Evolutionary conservation across 2,113 vertebrate species (phyloP), one percentile per base, ranked within the genome.

Genomic region (Micronycteris hirsuta): DNA sequence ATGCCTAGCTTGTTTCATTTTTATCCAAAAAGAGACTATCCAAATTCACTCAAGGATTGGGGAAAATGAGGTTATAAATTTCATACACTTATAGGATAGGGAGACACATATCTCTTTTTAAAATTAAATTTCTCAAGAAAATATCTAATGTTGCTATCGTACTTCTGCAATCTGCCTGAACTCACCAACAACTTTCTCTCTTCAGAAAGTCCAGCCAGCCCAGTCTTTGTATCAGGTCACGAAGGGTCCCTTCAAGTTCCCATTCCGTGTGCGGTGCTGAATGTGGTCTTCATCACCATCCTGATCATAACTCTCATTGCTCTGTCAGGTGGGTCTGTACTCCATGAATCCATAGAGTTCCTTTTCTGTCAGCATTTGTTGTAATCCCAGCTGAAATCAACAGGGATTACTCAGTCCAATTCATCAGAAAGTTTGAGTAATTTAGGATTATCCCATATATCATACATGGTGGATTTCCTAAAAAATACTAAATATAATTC

Each of bases 171-270:
- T 43, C 20, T 49, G 16, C 33, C 33, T 77, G 47, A 94, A 41
- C 33, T 92, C 49, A 85, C 41, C 24, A 17, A 4, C 49, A 19
- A 2, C 65, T 80, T 28, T 94, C 49, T 97, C 11, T 43, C 33
- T 95, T 26, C 96, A 98, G 97, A 7, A 10, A 26, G 31, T 5
- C 24, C 43, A 10, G 9, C 31, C 31, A 56, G 45, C 7, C 4
- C 73, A 47, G 63, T 19, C n/a, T 96, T 91, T 49, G 38, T 47
- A 63, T 26, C 61, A 4, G 7, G 76, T 36, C 89, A 9, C 5
- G 97, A 98, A 63, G 97, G 97, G 0, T 94, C 61, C 20, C 86
- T 98, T 14, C 96, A 52, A 26, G 94, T 97, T 14, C 95, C 97
- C 22, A 24, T 98, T 15, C 97, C 96, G 0, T 97, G 93, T 71